Base-by-base conservation (phyloP, 2,888 invertebrate genomes). In the Acleris emargana region DNA sequence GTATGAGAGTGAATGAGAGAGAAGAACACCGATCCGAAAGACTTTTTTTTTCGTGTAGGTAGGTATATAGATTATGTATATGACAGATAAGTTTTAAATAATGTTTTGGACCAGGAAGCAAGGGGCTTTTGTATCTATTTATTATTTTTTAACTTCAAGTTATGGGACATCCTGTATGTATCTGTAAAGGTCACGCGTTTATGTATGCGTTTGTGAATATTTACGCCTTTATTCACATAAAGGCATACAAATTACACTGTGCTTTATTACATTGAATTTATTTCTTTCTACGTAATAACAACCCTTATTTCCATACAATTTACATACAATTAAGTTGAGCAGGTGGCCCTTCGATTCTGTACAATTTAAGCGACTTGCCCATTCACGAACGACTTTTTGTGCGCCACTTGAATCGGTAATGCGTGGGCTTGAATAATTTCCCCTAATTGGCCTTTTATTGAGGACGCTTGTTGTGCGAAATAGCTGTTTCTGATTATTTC, bases 301-400 rank as follows among this genome's bases (percentile, higher is more conserved):
- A 20, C 49, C 47, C 32, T 73, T 78, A 82, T 84, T 82, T 81
- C 76, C 83, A 83, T 84, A 74, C 73, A 77, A 72, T 83, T 81
- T 83, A 78, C 81, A 82, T 82, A 71, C 71, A 76, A 82, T 84
- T 80, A 69, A 62, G 57, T 58, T 3, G 45, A 57, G 57, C 57
- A 57, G 43, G 43, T 57, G 57, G 45, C 20, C 49, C 58, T 58
- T 58, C 32, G 58, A 58, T 57, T 45, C 42, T 32, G 57, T 49
- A 32, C 49, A 49, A 49, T 58, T 58, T 58, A 49, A 58, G 32
- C 20, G 58, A 47, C 32, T 32, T 16, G 47, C 32, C 57, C 45
- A 57, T 45, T 57, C 58, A 49, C 28, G 58, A 58, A 18, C 32
- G 58, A 47, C 45, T 47, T 47, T 58, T 49, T 49, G 47, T 18